A percentile compares a stretch with the other conserved stretches of the same genome.
phyloP scores from a whole-genome alignment of 2,113 vertebrate genomes.

The Grus americana region DNA sequence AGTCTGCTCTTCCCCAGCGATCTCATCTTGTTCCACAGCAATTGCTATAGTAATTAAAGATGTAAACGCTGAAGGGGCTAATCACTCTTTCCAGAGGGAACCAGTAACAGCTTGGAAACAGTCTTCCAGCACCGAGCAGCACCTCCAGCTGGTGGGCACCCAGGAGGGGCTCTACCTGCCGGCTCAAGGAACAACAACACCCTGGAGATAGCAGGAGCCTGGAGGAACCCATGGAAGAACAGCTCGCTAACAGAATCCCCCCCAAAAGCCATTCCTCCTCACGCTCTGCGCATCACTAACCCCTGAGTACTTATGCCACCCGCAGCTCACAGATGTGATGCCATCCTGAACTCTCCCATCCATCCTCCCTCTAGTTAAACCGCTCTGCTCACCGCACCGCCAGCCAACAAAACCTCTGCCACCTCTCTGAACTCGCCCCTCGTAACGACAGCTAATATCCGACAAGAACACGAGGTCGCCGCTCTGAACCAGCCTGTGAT shows the following conservation, averaged over 20 bases:
- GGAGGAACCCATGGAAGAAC: neutral
- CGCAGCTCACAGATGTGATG: neutral
- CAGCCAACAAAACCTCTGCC: neutral
- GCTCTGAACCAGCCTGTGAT: neutral
- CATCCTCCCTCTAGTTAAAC: neutral
- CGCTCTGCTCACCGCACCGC: neutral
- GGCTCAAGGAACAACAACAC: neutral
- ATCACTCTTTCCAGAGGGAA: accelerated
- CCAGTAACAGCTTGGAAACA: neutral
- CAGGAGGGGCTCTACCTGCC: too few relatives aligned
- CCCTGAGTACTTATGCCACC: neutral
- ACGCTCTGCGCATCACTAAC: neutral
- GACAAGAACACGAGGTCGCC: neutral
- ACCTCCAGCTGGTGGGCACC: neutral
- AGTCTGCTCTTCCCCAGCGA: neutral
- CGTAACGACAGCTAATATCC: neutral
- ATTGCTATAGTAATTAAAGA: neutral
- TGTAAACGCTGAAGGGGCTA: accelerated
- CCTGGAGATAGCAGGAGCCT: neutral
- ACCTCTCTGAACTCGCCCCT: neutral
- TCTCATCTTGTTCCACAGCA: neutral
- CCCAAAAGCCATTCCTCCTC: neutral
- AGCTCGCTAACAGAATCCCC: neutral
- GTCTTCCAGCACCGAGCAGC: neutral
- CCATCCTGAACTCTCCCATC: neutral